Conservation (phyloP, 1,140 invertebrate genomes). For the Apocrypta bakeri region DNA sequence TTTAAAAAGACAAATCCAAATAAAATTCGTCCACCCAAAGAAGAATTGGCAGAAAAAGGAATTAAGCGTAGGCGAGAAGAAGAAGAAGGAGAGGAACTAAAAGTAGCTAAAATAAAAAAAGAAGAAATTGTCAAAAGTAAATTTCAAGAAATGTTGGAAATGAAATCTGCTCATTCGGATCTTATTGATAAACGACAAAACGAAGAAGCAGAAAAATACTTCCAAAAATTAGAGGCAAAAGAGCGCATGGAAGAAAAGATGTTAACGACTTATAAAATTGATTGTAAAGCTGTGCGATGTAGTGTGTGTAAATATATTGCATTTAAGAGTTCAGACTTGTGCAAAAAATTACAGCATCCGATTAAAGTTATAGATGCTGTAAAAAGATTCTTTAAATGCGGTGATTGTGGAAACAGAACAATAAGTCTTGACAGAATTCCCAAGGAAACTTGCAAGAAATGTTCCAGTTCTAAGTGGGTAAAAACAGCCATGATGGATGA, state of each 20-base stretch:
- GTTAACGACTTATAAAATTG: constrained; percentile 87
- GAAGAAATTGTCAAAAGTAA: constrained; percentile 77
- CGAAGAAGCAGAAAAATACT: constrained; percentile 89
- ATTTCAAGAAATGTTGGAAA: constrained; percentile 87
- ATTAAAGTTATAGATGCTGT: constrained; percentile 85
- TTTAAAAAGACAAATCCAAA: constrained; percentile 82
- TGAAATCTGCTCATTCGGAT: constrained; percentile 84
- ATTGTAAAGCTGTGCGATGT: constrained; percentile 92
- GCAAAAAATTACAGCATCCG: constrained; percentile 87
- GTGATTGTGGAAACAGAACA: constrained; percentile 88
- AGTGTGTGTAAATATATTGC: constrained; percentile 92
- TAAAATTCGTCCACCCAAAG: constrained; percentile 74
- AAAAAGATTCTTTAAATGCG: constrained; percentile 94
- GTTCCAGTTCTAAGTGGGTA: constrained; percentile 83
- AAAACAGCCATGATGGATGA: constrained; percentile 88
- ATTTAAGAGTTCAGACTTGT: constrained; percentile 88
- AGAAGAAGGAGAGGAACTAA: constrained; percentile 71
- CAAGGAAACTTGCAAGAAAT: constrained; percentile 84
- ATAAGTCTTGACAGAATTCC: constrained; percentile 86
- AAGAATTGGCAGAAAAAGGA: constrained; percentile 75
- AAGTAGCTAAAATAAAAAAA: constrained; percentile 66
- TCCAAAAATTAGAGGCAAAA: constrained; percentile 90
- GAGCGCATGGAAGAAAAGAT: constrained; percentile 96
- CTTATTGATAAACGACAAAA: constrained; percentile 83
- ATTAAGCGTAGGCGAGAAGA: constrained; percentile 72